Conservation (phyloP, 1,140 invertebrate genomes). For the Cheumatopsyche charites region DNA sequence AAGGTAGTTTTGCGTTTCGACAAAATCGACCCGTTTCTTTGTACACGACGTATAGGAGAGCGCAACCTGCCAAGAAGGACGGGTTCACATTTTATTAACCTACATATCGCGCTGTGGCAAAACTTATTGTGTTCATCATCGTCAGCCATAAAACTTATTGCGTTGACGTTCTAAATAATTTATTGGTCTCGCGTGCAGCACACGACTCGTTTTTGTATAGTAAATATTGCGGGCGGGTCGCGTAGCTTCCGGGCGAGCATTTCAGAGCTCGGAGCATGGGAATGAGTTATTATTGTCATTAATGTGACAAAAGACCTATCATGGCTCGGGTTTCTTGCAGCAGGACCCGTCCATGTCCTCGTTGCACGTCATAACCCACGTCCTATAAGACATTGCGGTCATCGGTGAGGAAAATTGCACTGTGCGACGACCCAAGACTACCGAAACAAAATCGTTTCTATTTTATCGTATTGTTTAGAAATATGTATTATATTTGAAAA, state of each 20-base stretch:
- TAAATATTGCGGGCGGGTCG: conserved; percentile 38
- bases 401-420: not conserved
- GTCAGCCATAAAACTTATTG: conserved; percentile 30
- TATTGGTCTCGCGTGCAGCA: conserved; percentile 45
- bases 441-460: too few relatives aligned
- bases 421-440: not conserved
- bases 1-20: conserved; percentile 45
- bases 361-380: not conserved
- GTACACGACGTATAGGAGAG: too few relatives aligned
- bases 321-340: conserved; percentile 17
- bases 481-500: too few relatives aligned
- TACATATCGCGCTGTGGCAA: conserved; percentile 34
- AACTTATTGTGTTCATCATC: conserved; percentile 40
- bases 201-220: conserved; percentile 43
- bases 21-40: conserved; percentile 34
- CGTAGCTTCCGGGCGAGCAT: conserved; percentile 45
- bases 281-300: conserved; percentile 32
- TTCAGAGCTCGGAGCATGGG: conserved; percentile 12
- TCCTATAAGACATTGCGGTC: not conserved
- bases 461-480: too few relatives aligned
- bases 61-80: not conserved
- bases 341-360: not conserved
- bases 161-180: conserved; percentile 42
- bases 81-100: conserved; percentile 47
- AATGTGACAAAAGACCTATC: conserved; percentile 36